Evolutionary conservation across 2,113 vertebrate genomes (phyloP), one percentile per base, ranked within the genome.

Genomic region (Hylia prasina): DNA sequence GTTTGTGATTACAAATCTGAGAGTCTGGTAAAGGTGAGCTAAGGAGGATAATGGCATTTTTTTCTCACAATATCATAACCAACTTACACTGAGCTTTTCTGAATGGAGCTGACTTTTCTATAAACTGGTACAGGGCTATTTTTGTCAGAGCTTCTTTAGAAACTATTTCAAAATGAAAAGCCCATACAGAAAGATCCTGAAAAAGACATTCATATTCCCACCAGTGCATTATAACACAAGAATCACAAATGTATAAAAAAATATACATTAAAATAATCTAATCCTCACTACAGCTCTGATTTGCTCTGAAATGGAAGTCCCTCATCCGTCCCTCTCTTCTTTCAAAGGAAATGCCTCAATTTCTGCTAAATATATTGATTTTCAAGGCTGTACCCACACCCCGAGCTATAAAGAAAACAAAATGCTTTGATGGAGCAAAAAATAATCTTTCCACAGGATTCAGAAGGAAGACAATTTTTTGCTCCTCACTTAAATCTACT

Each of bases 361-460:
- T 79, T 70, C 71, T 93, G 53, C 30, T 70, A 81, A 57, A 53
- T 44, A 5, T 39, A 35, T 47, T 47, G 28, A 39, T 82, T 88
- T 95, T 73, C 70, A 90, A 85, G 85, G 68, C 58, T 44, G 17
- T 51, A 66, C 12, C 8, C 60, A 54, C 44, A 40, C 10, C 21
- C 7, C 4, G 1, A 70, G 23, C 63, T 66, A 47, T 19, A 63
- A 53, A 88, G 42, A 72, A 88, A 93, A 89, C 45, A 87, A 30
- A 47, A 79, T 4, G 13, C 70, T 94, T 81, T 77, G 79, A 78
- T 37, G 20, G 50, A 81, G 71, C 63, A 88, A 89, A 75, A 95
- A 93, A 87, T n/a, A 95, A 90, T 76, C 65, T 86, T 88, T 83
- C 42, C 23, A 84, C 6, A 17, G 76, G 88, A 94, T 58, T 91